A percentile compares a stretch with the other conserved stretches of the same genome.
Evolutionary conservation across 2,113 vertebrate species (phyloP).

Genomic region (Eonycteris spelaea): DNA sequence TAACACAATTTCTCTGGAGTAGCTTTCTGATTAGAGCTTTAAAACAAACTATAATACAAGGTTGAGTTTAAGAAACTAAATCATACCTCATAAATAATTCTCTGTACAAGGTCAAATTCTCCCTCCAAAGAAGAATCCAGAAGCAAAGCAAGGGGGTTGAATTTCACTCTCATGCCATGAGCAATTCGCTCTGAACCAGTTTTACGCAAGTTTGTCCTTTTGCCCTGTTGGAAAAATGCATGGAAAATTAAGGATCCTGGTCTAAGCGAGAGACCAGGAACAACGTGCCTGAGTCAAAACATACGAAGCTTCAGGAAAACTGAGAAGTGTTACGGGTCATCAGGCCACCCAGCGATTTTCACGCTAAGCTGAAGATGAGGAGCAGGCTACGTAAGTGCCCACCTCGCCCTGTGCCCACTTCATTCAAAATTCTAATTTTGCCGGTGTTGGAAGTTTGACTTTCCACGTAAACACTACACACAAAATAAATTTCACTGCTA

Average conservation of each 20-base stretch:
- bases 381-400: rapidly evolving
- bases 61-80: neutral
- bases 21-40: neutral
- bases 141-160: conserved; percentile 96
- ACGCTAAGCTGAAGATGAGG: neutral
- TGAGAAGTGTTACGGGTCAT: neutral
- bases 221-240: conserved; percentile 85
- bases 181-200: conserved; percentile 91
- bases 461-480: neutral
- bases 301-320: neutral
- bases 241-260: neutral
- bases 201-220: conserved; percentile 97
- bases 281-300: neutral
- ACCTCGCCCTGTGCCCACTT: neutral
- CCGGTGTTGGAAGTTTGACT: neutral
- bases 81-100: conserved; percentile 96
- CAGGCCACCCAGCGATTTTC: neutral
- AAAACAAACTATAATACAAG: neutral
- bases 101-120: conserved; percentile 97
- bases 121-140: conserved; percentile 98
- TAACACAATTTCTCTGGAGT: neutral
- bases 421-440: neutral
- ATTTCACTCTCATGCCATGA: conserved; percentile 96
- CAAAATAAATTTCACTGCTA: neutral
- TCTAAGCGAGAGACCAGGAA: neutral